phyloP scores from a whole-genome alignment of 2,888 invertebrate genomes.

The Nysson spinosus region DNA sequence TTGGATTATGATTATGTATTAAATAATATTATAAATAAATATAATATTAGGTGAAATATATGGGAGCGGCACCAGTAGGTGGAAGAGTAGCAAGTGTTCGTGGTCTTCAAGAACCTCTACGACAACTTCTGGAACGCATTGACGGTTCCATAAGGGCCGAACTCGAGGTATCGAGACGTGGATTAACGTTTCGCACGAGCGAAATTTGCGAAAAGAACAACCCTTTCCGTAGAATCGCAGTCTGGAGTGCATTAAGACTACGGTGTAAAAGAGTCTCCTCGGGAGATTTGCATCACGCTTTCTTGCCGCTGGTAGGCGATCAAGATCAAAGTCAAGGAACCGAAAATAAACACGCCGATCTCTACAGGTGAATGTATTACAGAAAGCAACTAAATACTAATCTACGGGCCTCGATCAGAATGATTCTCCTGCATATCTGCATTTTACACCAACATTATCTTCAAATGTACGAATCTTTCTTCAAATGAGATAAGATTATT shows the following conservation, averaged over 20 bases:
- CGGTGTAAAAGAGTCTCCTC: conserved; percentile 57
- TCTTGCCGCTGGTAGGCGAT: conserved; percentile 83
- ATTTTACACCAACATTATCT: too few relatives aligned
- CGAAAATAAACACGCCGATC: conserved; percentile 80
- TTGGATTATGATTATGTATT: too few relatives aligned
- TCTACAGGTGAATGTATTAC: conserved; percentile 69
- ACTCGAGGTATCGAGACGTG: conserved; percentile 73
- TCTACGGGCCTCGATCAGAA: too few relatives aligned
- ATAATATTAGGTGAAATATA: conserved; percentile 82
- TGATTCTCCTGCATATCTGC: too few relatives aligned
- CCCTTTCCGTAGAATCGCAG: conserved; percentile 93
- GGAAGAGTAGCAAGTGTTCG: conserved; percentile 90
- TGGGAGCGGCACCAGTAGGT: conserved; percentile 88
- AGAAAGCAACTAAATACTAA: conserved; percentile 9
- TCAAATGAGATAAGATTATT: too few relatives aligned
- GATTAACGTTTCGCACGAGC: conserved; percentile 71
- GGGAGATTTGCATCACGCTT: conserved; percentile 83
- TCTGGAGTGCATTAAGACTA: conserved; percentile 95
- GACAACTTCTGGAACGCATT: conserved; percentile 71
- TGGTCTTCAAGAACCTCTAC: conserved; percentile 88
- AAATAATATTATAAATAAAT: neutral
- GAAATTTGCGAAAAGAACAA: conserved; percentile 80
- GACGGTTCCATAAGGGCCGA: conserved; percentile 68
- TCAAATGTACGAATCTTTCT: too few relatives aligned
- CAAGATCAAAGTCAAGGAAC: conserved; percentile 76